Conservation (phyloP, 2,113 vertebrate species). For the Falco punctatus region DNA sequence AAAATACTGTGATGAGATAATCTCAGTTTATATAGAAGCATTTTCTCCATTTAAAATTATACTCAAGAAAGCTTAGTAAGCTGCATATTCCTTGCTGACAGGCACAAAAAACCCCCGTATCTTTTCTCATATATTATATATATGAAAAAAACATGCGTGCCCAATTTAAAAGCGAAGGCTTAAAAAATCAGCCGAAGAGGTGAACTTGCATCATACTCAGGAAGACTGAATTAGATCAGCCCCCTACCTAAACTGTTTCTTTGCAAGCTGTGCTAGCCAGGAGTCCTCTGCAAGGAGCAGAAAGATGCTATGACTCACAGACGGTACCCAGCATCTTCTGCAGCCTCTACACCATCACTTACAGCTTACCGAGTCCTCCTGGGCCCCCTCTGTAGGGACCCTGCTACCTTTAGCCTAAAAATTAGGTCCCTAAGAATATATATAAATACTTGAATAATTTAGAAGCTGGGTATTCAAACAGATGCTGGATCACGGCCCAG, state of each 20-base stretch:
- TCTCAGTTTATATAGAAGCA: constrained; percentile 46
- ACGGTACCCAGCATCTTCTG: background rate
- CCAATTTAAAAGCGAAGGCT: background rate
- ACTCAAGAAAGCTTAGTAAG: constrained; percentile 55
- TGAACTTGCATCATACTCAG: background rate
- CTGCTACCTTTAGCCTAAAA: background rate
- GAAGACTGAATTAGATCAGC: background rate
- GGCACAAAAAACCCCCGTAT: background rate
- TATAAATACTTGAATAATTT: background rate
- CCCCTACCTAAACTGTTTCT: background rate
- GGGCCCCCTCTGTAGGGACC: background rate
- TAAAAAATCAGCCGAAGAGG: background rate
- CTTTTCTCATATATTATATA: background rate
- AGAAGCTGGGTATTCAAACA: background rate
- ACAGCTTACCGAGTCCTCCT: fast-evolving
- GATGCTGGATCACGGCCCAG: background rate
- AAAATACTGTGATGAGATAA: constrained; percentile 70
- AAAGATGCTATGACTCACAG: background rate
- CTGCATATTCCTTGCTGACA: constrained; percentile 54
- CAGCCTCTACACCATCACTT: background rate
- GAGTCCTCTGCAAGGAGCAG: background rate
- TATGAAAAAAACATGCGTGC: background rate
- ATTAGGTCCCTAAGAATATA: background rate
- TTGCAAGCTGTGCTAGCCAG: background rate
- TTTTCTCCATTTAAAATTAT: constrained; percentile 57